Evolutionary conservation across 2,888 invertebrate species (phyloP).

Genomic region (Sclerodermus sp.): DNA sequence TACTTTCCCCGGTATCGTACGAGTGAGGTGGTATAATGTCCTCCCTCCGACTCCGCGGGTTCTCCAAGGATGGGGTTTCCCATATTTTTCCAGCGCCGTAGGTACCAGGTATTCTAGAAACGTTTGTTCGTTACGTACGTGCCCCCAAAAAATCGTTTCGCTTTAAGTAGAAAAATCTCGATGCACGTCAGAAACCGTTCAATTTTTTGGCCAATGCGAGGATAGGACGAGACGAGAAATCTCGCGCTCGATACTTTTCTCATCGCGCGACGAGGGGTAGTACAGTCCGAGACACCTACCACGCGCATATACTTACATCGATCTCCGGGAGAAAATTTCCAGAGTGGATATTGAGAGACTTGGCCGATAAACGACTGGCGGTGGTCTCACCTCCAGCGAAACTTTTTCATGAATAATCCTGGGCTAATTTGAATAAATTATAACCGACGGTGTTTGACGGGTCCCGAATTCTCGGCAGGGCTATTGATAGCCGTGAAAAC

Average conservation of each 20-base stretch:
- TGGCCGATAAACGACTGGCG: slow-evolving; percentile 18
- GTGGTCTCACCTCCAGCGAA: slow-evolving; percentile 25
- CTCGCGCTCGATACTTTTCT: too few relatives aligned
- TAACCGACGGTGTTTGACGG: slow-evolving; percentile 56
- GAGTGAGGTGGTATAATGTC: not conserved
- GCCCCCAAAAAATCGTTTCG: slow-evolving; percentile 29
- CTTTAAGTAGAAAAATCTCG: slow-evolving; percentile 30
- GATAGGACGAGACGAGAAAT: too few relatives aligned
- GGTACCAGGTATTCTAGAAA: slow-evolving; percentile 53
- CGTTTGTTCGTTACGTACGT: slow-evolving; percentile 50
- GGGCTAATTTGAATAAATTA: slow-evolving; percentile 57
- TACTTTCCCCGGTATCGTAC: too few relatives aligned
- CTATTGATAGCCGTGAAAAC: slow-evolving; percentile 51
- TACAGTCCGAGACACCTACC: too few relatives aligned
- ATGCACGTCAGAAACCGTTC: too few relatives aligned
- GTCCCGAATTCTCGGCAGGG: slow-evolving; percentile 36
- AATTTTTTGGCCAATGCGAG: too few relatives aligned
- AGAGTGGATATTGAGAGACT: not conserved
- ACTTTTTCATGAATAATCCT: slow-evolving; percentile 56
- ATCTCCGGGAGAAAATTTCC: not conserved
- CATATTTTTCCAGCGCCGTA: slow-evolving; percentile 51
- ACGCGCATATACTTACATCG: too few relatives aligned
- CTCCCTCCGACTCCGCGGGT: slow-evolving; percentile 15
- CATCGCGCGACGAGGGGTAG: too few relatives aligned
- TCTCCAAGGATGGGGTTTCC: slow-evolving; percentile 46